These are phyloP conservation scores for Odontamblyopus lacepedii DNA, from an alignment of 2,797 vertebrate genomes.

Conservation along the genomic window DNA sequence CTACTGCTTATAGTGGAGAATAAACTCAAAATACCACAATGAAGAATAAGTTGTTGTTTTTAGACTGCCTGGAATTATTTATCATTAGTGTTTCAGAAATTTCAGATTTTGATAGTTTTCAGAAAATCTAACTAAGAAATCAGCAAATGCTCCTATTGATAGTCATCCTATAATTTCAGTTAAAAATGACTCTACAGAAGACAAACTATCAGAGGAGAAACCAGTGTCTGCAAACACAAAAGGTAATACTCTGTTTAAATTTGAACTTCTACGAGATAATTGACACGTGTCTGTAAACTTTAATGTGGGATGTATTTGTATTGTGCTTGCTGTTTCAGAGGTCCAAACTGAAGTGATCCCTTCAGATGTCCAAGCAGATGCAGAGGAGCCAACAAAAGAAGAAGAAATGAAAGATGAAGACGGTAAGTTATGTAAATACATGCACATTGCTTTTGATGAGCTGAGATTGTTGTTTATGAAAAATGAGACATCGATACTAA, in stretches of 20 bases:
- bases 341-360: not conserved
- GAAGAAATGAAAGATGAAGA: not conserved
- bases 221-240: conserved; percentile 14
- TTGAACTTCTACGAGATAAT: not conserved
- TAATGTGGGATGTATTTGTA: not conserved
- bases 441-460: too few relatives aligned
- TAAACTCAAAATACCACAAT: too few relatives aligned
- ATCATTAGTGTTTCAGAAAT: too few relatives aligned
- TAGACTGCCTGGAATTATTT: too few relatives aligned
- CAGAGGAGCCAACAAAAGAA: not conserved
- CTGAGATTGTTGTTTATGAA: too few relatives aligned
- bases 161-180: conserved; percentile 16
- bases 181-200: conserved; percentile 1
- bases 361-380: not conserved
- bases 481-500: too few relatives aligned
- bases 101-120: too few relatives aligned
- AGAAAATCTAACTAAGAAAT: too few relatives aligned
- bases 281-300: not conserved
- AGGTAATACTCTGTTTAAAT: conserved; percentile 21
- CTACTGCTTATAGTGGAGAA: not conserved
- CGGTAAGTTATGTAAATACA: not conserved
- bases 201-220: not conserved
- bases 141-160: not conserved
- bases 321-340: not conserved
- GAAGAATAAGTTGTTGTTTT: too few relatives aligned